phyloP scores from a whole-genome alignment of 2,113 vertebrate species.

The Cercocebus atys region DNA sequence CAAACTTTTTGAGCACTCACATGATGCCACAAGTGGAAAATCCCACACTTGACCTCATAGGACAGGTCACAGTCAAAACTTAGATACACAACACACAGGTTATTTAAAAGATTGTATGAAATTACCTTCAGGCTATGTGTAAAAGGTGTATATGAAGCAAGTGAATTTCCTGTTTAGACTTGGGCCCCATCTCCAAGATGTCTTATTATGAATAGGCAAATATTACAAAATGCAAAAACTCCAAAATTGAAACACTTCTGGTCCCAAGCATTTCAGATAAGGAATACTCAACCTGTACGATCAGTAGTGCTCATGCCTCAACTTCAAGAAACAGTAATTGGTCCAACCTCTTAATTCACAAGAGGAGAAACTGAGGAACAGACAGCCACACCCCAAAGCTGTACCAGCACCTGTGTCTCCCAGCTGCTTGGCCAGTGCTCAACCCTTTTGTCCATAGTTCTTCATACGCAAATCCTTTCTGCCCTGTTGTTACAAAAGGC shows the following conservation, averaged over 20 bases:
- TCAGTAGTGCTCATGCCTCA: background rate
- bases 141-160: background rate
- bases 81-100: background rate
- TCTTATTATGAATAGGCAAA: background rate
- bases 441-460: background rate
- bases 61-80: background rate
- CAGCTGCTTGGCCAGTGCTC: background rate
- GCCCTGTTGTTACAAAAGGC: background rate
- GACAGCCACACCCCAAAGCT: too few species aligned
- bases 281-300: background rate
- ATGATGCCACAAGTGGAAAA: background rate
- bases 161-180: background rate
- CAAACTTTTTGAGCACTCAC: background rate
- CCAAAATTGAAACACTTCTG: background rate
- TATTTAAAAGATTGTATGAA: background rate
- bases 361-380: background rate
- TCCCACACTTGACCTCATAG: background rate
- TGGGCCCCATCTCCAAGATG: background rate
- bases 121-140: background rate
- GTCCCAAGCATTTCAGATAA: background rate
- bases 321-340: background rate
- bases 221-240: background rate
- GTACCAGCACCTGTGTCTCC: background rate
- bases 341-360: background rate
- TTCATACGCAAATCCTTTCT: background rate